Percentiles rank a stretch among this genome's conserved stretches.
Conservation (phyloP, 2,113 vertebrate genomes). For the Psilopogon haemacephalus region DNA sequence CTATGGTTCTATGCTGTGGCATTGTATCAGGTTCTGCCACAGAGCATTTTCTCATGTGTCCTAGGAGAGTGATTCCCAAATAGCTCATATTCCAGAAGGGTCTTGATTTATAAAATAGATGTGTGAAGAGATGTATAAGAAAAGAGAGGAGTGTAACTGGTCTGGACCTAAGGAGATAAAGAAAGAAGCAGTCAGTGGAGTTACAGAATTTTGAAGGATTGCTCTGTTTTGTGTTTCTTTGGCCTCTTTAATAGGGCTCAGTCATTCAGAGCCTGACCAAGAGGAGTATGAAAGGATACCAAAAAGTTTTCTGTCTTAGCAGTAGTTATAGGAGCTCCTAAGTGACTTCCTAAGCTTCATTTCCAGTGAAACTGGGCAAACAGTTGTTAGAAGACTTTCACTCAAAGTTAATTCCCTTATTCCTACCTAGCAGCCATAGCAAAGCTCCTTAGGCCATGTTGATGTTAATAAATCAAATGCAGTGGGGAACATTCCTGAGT, state of each 20-base stretch:
- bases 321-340: neutral
- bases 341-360: neutral
- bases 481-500: neutral
- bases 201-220: neutral
- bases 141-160: too few relatives aligned
- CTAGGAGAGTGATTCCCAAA: too few relatives aligned
- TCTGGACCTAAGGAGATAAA: too few relatives aligned
- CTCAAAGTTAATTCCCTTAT: neutral
- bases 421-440: neutral
- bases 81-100: too few relatives aligned
- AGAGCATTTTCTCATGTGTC: too few relatives aligned
- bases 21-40: too few relatives aligned
- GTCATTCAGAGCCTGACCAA: neutral
- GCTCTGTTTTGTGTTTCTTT: neutral
- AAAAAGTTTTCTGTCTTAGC: neutral
- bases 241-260: neutral
- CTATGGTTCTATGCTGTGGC: too few relatives aligned
- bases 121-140: too few relatives aligned
- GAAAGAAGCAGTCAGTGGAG: neutral
- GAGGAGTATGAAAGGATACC: neutral
- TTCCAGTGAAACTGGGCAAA: neutral
- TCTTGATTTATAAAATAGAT: too few relatives aligned
- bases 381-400: neutral
- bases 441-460: neutral
- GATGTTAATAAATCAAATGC: neutral